Evolutionary conservation across 2,113 vertebrate species (phyloP).

Genomic region (Tapirus terrestris): DNA sequence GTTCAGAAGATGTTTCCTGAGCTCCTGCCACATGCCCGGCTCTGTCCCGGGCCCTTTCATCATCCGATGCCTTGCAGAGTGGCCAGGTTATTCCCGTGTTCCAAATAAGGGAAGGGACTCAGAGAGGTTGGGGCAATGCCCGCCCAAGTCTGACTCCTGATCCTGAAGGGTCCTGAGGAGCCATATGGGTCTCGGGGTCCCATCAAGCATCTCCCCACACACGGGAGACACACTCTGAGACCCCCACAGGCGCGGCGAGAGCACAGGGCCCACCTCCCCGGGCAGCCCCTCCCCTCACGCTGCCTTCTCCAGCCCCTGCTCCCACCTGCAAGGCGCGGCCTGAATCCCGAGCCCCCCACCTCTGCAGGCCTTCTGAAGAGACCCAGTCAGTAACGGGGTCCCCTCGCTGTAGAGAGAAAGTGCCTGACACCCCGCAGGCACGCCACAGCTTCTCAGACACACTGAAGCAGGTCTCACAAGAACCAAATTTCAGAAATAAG

Average conservation of each 20-base stretch:
- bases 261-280: not conserved
- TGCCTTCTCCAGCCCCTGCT: not conserved
- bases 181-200: rapidly evolving
- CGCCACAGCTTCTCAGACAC: not conserved
- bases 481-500: not conserved
- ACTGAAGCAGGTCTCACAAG: rapidly evolving
- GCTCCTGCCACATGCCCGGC: not conserved
- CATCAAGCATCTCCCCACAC: not conserved
- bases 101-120: not conserved
- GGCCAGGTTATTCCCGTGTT: not conserved
- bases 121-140: no score
- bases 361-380: not conserved
- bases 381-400: not conserved
- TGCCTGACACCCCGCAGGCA: not conserved
- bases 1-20: not conserved
- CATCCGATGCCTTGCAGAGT: no score
- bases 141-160: not conserved
- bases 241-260: not conserved
- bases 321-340: not conserved
- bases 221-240: not conserved
- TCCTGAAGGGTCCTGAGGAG: not conserved
- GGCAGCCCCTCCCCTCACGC: no score
- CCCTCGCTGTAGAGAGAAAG: not conserved
- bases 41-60: not conserved
- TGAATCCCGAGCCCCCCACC: not conserved